Evolutionary conservation across 2,888 invertebrate species (phyloP), one percentile per base, ranked within the genome.

Genomic region (Rotaria macrura): DNA sequence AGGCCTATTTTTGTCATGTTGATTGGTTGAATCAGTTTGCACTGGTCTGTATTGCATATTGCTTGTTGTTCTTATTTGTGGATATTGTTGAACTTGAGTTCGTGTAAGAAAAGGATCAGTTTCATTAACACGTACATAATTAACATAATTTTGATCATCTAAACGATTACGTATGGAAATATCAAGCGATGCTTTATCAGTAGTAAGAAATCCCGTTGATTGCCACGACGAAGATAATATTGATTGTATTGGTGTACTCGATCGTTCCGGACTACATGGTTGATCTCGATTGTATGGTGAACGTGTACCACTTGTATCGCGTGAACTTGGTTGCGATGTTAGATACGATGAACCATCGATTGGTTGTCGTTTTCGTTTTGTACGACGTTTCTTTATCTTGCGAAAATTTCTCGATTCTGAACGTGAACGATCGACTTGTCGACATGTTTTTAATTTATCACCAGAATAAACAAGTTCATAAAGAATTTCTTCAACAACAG

Each of bases 371-470:
- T 79, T 79, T n/a, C 79, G 79, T 79, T n/a, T 79, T 4, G 79
- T 79, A 43, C 79, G 79, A 43, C 79, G 79, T 43, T 79, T 79
- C 17, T 43, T 40, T 40, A 79, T 79, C 43, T 43, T 79, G n/a
- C 79, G 79, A 79, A 79, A 79, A 25, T 79, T 79, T 79, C 79
- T 40, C 12, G 79, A 79, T 79, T 79, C 79, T 2, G 79, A 79
- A 25, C 79, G 40, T 40, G 79, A 79, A n/a, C 79, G 79, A 79
- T 79, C 10, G 1, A 79, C 9, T 79, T 79, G 79, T 40, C 79
- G 43, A 43, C 43, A 79, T 14, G 79, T 43, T 40, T 43, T 40
- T n/a, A 79, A 43, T 5, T 79, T 43, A 79, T 79, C 43, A 43
- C 43, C 43, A 43, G 40, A 25, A 43, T 79, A 79, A 6, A 79